These are phyloP conservation scores for Puntigrus tetrazona DNA, from an alignment of 2,113 vertebrate genomes.

Conservation along the genomic window DNA sequence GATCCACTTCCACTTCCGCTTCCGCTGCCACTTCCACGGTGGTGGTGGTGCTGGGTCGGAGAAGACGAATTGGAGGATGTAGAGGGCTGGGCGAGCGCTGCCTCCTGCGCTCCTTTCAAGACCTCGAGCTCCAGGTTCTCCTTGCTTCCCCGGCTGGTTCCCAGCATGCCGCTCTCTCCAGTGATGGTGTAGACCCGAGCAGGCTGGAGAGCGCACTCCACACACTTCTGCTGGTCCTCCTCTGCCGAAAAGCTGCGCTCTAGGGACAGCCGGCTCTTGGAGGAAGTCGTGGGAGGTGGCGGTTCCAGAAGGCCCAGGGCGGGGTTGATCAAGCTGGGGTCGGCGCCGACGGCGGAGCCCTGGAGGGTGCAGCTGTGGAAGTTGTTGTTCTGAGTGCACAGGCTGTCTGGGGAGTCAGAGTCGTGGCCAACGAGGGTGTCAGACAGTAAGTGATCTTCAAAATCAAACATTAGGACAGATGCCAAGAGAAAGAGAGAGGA, in stretches of 20 bases:
- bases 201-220: slow-evolving; percentile 77
- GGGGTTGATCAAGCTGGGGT: slow-evolving; percentile 62
- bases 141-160: slow-evolving; percentile 77
- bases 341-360: slow-evolving; percentile 52
- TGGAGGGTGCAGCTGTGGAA: slow-evolving; percentile 51
- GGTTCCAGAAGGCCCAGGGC: slow-evolving; percentile 64
- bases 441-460: slow-evolving; percentile 88
- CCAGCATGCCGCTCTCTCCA: slow-evolving; percentile 86
- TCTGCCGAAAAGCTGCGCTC: slow-evolving; percentile 89
- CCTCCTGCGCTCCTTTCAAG: slow-evolving; percentile 79
- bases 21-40: slow-evolving; percentile 22
- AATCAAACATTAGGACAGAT: slow-evolving; percentile 46
- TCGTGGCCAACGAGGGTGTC: slow-evolving; percentile 88
- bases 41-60: slow-evolving; percentile 69
- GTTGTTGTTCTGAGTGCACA: slow-evolving; percentile 68
- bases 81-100: slow-evolving; percentile 63
- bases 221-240: slow-evolving; percentile 76
- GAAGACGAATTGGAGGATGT: slow-evolving; percentile 69
- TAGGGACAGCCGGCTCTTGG: slow-evolving; percentile 73
- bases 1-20: neutral
- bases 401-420: slow-evolving; percentile 81
- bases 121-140: slow-evolving; percentile 91
- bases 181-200: slow-evolving; percentile 94
- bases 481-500: slow-evolving; percentile 42
- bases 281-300: slow-evolving; percentile 71